Evolutionary conservation across 2,888 invertebrate genomes (phyloP).

Genomic region (Sycophila texana): DNA sequence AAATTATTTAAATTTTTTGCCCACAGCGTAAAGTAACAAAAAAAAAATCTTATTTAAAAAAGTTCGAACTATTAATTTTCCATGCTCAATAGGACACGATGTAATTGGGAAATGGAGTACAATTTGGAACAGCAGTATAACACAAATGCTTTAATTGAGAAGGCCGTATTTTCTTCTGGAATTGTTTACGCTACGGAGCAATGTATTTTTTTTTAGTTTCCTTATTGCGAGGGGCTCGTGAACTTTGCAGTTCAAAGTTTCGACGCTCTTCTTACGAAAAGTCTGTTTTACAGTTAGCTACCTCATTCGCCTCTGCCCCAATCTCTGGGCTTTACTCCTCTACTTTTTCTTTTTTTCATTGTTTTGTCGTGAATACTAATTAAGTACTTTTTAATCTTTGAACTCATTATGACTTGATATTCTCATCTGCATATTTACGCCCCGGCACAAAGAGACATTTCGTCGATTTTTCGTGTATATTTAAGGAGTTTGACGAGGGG

Average conservation of each 20-base stretch:
- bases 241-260: conserved; percentile 47
- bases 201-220: conserved; percentile 35
- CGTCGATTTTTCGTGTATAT: conserved; percentile 32
- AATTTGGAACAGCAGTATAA: too few relatives aligned
- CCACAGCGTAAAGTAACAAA: too few relatives aligned
- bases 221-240: conserved; percentile 5
- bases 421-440: conserved; percentile 50
- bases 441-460: too few relatives aligned
- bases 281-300: conserved; percentile 49
- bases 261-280: conserved; percentile 34
- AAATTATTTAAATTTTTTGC: not conserved
- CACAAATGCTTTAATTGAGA: conserved; percentile 39
- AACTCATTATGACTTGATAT: conserved; percentile 49
- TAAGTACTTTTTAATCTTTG: conserved; percentile 55
- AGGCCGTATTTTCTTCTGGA: conserved; percentile 44
- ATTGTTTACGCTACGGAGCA: conserved; percentile 44
- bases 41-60: too few relatives aligned
- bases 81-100: conserved; percentile 5
- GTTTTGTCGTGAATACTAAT: conserved; percentile 52
- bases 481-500: conserved; percentile 17
- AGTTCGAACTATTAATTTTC: too few relatives aligned
- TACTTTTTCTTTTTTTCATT: conserved; percentile 32
- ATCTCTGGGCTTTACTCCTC: not conserved
- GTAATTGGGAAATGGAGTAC: too few relatives aligned
- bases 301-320: conserved; percentile 9